phyloP scores from a whole-genome alignment of 2,113 vertebrate genomes.

The Pao palembangensis region DNA sequence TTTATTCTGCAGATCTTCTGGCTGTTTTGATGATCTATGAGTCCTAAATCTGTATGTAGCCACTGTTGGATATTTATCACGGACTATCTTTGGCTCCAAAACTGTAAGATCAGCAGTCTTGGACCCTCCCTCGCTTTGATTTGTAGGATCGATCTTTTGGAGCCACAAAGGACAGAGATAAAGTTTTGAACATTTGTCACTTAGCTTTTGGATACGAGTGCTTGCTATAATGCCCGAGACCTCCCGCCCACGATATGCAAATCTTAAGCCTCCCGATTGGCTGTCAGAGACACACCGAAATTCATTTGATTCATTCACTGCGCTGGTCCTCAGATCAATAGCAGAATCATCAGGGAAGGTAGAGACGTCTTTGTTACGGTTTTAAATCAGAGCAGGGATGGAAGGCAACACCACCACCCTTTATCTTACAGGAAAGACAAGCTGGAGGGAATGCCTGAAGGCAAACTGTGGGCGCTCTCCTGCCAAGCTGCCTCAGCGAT shows the following conservation, averaged over 20 bases:
- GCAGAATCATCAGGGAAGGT: conserved; percentile 33
- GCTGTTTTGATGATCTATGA: no score
- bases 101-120: no score
- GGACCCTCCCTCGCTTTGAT: no score
- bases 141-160: no score
- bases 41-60: no score
- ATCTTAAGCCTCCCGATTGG: conserved; percentile 45
- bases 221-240: conserved; percentile 38
- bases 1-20: no score
- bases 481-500: conserved; percentile 35
- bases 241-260: conserved; percentile 29
- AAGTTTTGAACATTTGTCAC: conserved; percentile 14
- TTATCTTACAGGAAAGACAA: conserved; percentile 58
- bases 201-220: conserved; percentile 6
- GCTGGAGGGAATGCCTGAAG: conserved; percentile 44
- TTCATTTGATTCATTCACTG: conserved; percentile 38
- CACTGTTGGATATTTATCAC: no score
- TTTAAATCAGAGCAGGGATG: conserved; percentile 56
- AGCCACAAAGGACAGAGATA: not conserved
- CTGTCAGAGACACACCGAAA: conserved; percentile 43
- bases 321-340: conserved; percentile 60
- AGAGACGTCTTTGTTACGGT: conserved; percentile 38
- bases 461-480: conserved; percentile 39
- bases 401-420: conserved; percentile 55
- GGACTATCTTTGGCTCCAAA: no score